These are phyloP conservation scores for Leistus spinibarbis DNA, from an alignment of 2,888 invertebrate genomes.

Conservation along the genomic window DNA sequence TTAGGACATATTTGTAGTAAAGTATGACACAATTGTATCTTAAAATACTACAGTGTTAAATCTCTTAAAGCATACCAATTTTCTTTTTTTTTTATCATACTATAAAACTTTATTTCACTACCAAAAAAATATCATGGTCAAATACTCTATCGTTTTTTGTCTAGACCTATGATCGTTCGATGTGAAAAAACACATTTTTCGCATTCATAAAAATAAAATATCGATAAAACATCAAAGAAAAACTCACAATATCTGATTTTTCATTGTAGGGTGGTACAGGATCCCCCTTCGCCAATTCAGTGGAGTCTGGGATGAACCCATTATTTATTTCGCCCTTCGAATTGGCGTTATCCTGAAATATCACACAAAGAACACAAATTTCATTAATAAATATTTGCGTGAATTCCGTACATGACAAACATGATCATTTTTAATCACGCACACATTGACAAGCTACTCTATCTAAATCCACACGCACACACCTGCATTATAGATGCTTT, in stretches of 20 bases:
- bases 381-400: neutral
- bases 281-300: slow-evolving; percentile 11
- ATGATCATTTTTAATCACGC: neutral
- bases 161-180: no score
- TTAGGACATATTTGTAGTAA: no score
- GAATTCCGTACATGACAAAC: neutral
- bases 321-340: slow-evolving; percentile 29
- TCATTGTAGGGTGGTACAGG: neutral
- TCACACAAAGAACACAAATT: neutral
- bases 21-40: no score
- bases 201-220: neutral
- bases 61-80: no score
- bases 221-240: neutral
- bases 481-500: neutral
- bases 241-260: slow-evolving; percentile 10
- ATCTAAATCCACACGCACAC: neutral
- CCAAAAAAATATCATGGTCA: no score
- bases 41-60: no score
- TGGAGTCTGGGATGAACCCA: slow-evolving; percentile 22
- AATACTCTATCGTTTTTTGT: no score
- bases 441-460: neutral
- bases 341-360: slow-evolving; percentile 15
- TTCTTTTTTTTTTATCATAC: no score
- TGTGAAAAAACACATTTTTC: no score
- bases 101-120: no score